Percentiles rank a stretch among this genome's conserved stretches.
These are phyloP conservation scores for Conus betulinus DNA, from an alignment of 1,140 invertebrate species.

Conservation along the genomic window DNA sequence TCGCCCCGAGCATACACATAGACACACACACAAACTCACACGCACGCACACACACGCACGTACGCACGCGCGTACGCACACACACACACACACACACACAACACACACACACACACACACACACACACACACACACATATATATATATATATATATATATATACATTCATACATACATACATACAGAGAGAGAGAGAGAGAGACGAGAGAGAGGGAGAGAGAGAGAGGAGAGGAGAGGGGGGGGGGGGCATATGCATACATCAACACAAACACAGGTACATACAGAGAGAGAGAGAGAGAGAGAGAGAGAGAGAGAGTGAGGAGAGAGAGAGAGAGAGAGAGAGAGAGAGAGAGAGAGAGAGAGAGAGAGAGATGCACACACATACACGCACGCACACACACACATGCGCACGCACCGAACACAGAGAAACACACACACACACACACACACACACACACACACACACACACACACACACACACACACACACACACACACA, in stretches of 20 bases:
- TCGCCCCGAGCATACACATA: neutral
- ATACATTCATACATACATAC: too few relatives aligned
- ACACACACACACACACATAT: too few relatives aligned
- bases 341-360: too few relatives aligned
- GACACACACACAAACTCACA: neutral
- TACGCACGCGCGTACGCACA: neutral
- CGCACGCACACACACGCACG: neutral
- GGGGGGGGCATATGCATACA: too few relatives aligned
- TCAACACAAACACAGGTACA: too few relatives aligned
- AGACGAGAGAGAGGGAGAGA: too few relatives aligned
- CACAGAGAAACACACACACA: neutral
- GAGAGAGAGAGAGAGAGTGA: too few relatives aligned
- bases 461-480: neutral
- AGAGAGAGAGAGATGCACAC: neutral
- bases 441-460: neutral
- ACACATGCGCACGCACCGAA: neutral
- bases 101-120: neutral
- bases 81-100: neutral
- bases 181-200: too few relatives aligned
- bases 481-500: neutral
- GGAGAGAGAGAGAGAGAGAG: too few relatives aligned
- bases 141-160: too few relatives aligned
- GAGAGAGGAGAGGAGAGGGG: too few relatives aligned
- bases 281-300: too few relatives aligned
- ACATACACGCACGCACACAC: constrained; percentile 18